Conservation (phyloP, 1,140 invertebrate genomes). For the Neoseiulus cucumeris region DNA sequence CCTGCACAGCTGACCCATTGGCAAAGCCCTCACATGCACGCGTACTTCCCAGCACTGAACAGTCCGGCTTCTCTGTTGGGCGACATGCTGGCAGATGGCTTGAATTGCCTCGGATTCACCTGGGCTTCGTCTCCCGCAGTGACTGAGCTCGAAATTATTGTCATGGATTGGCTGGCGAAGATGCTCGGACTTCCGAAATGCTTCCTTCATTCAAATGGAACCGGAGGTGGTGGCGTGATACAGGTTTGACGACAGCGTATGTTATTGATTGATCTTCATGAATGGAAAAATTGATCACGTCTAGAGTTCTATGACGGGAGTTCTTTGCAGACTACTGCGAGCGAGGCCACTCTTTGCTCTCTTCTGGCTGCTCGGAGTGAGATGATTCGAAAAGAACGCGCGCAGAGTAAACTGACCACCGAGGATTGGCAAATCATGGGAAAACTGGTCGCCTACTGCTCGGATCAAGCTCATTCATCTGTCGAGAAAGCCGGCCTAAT, state of each 20-base stretch:
- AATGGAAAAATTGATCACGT: not conserved
- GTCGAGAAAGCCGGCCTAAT: slow-evolving; percentile 69
- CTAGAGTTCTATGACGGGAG: not conserved
- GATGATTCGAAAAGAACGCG: slow-evolving; percentile 42
- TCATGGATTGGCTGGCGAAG: slow-evolving; percentile 33
- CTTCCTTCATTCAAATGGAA: slow-evolving; percentile 34
- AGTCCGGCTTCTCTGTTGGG: slow-evolving; percentile 31
- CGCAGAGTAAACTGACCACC: slow-evolving; percentile 43
- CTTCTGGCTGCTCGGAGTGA: slow-evolving; percentile 69
- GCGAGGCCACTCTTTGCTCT: slow-evolving; percentile 73
- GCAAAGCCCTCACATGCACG: slow-evolving; percentile 44
- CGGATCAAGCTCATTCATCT: slow-evolving; percentile 67
- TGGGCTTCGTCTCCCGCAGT: slow-evolving; percentile 35
- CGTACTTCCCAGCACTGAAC: slow-evolving; percentile 33
- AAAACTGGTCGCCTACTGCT: slow-evolving; percentile 79
- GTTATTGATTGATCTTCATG: not conserved
- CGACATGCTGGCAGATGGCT: slow-evolving; percentile 32
- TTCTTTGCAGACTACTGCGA: slow-evolving; percentile 49
- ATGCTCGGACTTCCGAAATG: slow-evolving; percentile 35
- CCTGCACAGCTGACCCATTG: slow-evolving; percentile 55
- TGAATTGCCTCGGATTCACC: slow-evolving; percentile 32
- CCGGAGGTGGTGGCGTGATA: slow-evolving; percentile 36
- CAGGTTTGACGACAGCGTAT: slow-evolving; percentile 27
- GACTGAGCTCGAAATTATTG: slow-evolving; percentile 34
- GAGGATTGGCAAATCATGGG: slow-evolving; percentile 74